Percentiles rank a stretch among this genome's conserved stretches.
These are phyloP conservation scores for Acanthosepion lycidas DNA, from an alignment of 2,888 invertebrate genomes.

Conservation along the genomic window DNA sequence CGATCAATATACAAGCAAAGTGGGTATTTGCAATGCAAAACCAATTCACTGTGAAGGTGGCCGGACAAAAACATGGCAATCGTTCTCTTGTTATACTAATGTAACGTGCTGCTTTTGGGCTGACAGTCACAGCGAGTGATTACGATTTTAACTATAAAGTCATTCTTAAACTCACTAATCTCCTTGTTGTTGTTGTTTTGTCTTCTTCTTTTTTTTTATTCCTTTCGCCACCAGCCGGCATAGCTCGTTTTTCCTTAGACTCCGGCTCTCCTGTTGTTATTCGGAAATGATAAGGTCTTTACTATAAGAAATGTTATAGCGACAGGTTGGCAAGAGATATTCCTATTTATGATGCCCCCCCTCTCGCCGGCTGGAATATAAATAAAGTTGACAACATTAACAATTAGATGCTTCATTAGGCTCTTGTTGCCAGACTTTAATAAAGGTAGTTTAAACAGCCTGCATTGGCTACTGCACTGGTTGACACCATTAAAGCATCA, in stretches of 20 bases:
- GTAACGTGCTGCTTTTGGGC: neutral
- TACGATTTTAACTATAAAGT: neutral
- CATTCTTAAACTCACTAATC: neutral
- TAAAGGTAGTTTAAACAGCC: neutral
- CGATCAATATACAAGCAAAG: conserved; percentile 33
- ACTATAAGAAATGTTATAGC: neutral
- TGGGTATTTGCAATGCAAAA: neutral
- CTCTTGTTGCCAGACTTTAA: neutral
- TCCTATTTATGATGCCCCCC: too few species aligned
- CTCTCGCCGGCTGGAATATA: neutral
- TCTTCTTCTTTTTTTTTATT: too few species aligned
- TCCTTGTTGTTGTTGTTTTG: neutral
- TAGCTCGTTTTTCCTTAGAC: neutral
- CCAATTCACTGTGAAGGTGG: neutral
- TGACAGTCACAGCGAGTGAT: neutral
- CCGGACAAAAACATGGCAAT: conserved; percentile 33
- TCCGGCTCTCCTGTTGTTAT: neutral
- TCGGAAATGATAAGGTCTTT: neutral
- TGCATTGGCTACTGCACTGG: neutral
- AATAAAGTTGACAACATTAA: neutral
- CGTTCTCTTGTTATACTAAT: conserved; percentile 11
- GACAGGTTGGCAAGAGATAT: neutral
- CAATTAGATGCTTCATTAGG: neutral
- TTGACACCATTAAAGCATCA: neutral
- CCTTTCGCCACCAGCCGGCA: neutral